Percentiles rank a stretch among this genome's conserved stretches.
phyloP scores from a whole-genome alignment of 2,888 invertebrate species.

The Hedychridium roseum region DNA sequence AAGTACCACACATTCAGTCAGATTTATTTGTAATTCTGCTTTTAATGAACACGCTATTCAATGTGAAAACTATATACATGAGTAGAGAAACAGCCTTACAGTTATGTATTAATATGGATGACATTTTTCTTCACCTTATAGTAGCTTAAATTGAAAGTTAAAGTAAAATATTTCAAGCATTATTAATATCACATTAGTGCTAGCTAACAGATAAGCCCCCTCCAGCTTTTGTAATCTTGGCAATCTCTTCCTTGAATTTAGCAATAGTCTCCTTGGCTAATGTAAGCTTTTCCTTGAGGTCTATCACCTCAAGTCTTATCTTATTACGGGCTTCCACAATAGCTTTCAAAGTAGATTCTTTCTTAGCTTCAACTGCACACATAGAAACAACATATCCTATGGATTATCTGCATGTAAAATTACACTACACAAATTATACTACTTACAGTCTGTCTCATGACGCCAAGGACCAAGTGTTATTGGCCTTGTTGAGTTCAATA shows the following conservation, averaged over 20 bases:
- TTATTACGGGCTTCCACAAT: conserved; percentile 83
- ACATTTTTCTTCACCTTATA: no score
- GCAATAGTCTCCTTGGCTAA: conserved; percentile 86
- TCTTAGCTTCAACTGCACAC: conserved; percentile 87
- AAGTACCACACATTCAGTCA: no score
- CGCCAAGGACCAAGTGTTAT: conserved; percentile 77
- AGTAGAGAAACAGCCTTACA: no score
- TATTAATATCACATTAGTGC: no score
- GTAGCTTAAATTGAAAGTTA: no score
- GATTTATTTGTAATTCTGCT: no score
- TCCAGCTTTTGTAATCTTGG: conserved; percentile 61
- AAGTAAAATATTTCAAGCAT: no score
- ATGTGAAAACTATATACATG: no score
- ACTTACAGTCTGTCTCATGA: conserved; percentile 90
- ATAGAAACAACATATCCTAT: no score
- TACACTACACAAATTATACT: conserved; percentile 5
- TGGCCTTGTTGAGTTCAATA: conserved; percentile 80
- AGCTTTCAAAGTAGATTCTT: conserved; percentile 79
- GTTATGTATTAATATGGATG: no score
- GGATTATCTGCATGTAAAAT: neutral
- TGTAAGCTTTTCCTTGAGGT: conserved; percentile 85
- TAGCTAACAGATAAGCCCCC: conserved; percentile 43
- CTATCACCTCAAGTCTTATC: conserved; percentile 81
- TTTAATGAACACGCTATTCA: no score
- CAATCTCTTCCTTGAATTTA: conserved; percentile 82